phyloP scores from a whole-genome alignment of 2,113 vertebrate genomes.

The Peromyscus polionotus region DNA sequence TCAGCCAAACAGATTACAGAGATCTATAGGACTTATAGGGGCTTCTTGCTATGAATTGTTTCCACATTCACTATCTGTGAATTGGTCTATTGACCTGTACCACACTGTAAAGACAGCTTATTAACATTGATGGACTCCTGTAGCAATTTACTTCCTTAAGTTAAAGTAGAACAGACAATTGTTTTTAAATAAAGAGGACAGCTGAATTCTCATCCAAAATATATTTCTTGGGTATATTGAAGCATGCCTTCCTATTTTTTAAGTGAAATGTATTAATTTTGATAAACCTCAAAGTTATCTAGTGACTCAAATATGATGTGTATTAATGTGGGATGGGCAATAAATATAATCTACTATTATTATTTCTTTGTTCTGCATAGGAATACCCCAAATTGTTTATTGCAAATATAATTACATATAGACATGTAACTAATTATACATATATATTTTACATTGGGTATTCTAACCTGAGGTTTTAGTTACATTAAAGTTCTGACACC shows the following conservation, averaged over 20 bases:
- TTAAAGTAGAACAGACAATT: background rate
- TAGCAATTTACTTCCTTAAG: background rate
- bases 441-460: constrained; percentile 5
- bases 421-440: background rate
- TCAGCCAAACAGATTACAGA: background rate
- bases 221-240: background rate
- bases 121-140: background rate
- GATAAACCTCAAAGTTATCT: background rate
- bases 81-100: background rate
- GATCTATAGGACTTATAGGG: too few species aligned
- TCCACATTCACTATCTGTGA: background rate
- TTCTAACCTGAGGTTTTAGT: background rate
- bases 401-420: background rate
- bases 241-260: background rate
- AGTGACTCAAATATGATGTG: background rate
- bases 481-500: constrained; percentile 45
- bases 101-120: background rate
- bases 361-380: background rate
- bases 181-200: background rate
- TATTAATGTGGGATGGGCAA: background rate
- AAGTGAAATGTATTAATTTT: background rate
- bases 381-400: background rate
- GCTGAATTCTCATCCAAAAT: constrained; percentile 3
- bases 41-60: background rate
- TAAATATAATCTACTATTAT: background rate